Evolutionary conservation across 2,888 invertebrate species (phyloP).

Genomic region (Apodemia duryi): DNA sequence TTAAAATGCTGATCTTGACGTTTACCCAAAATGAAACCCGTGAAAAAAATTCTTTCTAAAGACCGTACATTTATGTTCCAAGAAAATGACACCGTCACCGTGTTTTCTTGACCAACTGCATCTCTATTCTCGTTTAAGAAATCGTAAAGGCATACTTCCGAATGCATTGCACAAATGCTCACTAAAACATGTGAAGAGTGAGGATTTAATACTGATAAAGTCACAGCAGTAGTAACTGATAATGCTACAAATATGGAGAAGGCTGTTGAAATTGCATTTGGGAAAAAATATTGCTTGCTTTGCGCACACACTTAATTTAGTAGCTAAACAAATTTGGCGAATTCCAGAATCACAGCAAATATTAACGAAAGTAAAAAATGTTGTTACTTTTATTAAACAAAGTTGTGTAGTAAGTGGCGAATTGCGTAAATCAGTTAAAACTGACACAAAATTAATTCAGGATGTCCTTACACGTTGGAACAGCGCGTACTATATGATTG

Average conservation of each 20-base stretch:
- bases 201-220: slow-evolving; percentile 30
- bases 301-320: slow-evolving; percentile 45
- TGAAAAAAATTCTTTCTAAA: too few relatives aligned
- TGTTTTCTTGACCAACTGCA: too few relatives aligned
- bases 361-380: slow-evolving; percentile 34
- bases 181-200: slow-evolving; percentile 25
- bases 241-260: slow-evolving; percentile 24
- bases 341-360: slow-evolving; percentile 30
- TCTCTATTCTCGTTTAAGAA: slow-evolving; percentile 37
- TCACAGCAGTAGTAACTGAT: slow-evolving; percentile 32
- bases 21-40: too few relatives aligned
- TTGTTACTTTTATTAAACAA: slow-evolving; percentile 37
- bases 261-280: slow-evolving; percentile 35
- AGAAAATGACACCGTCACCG: too few relatives aligned
- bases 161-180: slow-evolving; percentile 37
- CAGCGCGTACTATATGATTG: slow-evolving; percentile 38
- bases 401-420: slow-evolving; percentile 35
- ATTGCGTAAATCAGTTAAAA: slow-evolving; percentile 32
- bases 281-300: slow-evolving; percentile 40
- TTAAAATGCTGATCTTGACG: too few relatives aligned
- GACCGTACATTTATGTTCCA: too few relatives aligned
- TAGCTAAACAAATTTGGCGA: slow-evolving; percentile 34
- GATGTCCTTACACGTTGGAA: slow-evolving; percentile 36
- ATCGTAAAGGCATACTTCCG: slow-evolving; percentile 43
- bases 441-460: slow-evolving; percentile 35